Conservation (phyloP, 2,113 vertebrate genomes). For the Notechis scutatus region DNA sequence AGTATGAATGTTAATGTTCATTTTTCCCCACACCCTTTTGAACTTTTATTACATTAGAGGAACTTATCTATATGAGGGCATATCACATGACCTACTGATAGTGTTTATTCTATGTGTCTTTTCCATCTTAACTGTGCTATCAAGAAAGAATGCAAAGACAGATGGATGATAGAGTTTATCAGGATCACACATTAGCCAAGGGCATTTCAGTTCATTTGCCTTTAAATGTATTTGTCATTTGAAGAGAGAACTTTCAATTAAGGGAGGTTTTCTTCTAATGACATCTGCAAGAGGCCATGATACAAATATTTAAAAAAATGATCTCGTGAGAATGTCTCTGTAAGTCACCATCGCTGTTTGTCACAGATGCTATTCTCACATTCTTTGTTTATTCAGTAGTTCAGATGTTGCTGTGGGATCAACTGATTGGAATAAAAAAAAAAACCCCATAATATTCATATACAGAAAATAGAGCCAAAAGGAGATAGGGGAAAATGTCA, state of each 20-base stretch:
- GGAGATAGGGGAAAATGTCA: not conserved
- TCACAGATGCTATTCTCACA: not conserved
- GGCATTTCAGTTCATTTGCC: not conserved
- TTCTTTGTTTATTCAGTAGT: not conserved
- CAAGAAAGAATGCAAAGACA: not conserved
- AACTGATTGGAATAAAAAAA: not conserved
- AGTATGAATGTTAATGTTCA: not conserved
- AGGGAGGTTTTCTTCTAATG: not conserved
- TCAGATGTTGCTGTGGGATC: not conserved
- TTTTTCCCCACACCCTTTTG: not conserved
- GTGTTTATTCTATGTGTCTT: not conserved
- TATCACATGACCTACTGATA: not conserved
- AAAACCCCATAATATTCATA: not conserved
- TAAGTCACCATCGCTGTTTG: not conserved
- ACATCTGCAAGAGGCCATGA: rapidly evolving
- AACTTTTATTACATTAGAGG: not conserved
- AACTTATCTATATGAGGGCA: not conserved
- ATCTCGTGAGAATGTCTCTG: not conserved
- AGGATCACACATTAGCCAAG: not conserved
- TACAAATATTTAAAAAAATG: not conserved
- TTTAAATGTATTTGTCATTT: not conserved
- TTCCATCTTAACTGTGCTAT: not conserved
- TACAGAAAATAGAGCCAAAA: not conserved
- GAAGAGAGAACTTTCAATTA: rapidly evolving
- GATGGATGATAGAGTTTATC: not conserved